Base-by-base conservation (phyloP, 2,888 invertebrate species). In the Acleris sparsana region DNA sequence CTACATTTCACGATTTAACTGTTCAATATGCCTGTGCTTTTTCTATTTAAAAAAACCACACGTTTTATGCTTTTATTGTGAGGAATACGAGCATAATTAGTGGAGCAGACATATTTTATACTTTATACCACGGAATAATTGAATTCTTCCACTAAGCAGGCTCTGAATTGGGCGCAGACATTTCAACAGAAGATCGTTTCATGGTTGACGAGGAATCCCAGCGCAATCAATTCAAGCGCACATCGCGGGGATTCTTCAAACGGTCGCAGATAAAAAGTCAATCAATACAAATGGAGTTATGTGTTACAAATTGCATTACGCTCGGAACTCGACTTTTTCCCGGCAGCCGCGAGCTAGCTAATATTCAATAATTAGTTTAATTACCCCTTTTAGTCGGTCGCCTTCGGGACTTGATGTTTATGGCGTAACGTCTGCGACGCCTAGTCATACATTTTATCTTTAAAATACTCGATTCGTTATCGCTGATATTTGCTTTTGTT, bases 341-440 rank as follows among this genome's bases (percentile, higher is more conserved):
- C 74, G 79, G 70, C 75, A 76, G 75, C 77, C 77, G 85, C 85
- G 86, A 87, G 85, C 80, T 77, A 75, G 79, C 76, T 89, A 89
- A 88, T 89, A 88, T 86, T 86, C 80, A 87, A 86, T 88, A 89
- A 91, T 90, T 88, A 86, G 85, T 88, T 88, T 89, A 90, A 92
- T 91, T 90, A 84, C 80, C 72, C 87, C 87, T 87, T 89, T 89
- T 85, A 88, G 83, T 73, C 79, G 70, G 73, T 73, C 73, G 78
- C 83, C 79, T 83, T 76, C 76, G 80, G 79, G 81, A 75, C 73
- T 78, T 76, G 71, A 78, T 78, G 72, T 73, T 73, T 72, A 69
- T 67, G 72, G 67, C 51, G 55, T 65, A 63, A 69, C 70, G 69
- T 71, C 66, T 62, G 44, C 49, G 25, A 49, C 43, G 57, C 53